Conservation (phyloP, 2,888 invertebrate genomes). For the Pardosa pseudoannulata region DNA sequence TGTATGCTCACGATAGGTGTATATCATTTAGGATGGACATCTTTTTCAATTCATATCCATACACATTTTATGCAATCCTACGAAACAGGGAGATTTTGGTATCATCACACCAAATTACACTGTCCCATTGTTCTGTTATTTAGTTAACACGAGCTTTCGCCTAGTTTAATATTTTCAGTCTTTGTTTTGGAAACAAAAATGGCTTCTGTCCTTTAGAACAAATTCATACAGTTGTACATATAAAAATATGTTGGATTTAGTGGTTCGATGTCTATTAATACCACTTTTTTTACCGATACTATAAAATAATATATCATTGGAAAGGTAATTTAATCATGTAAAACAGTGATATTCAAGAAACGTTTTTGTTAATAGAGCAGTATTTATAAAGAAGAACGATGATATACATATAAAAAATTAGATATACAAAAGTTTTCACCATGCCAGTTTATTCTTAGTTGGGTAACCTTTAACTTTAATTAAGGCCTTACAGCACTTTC, state of each 20-base stretch:
- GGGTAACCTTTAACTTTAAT: neutral
- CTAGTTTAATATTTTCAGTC: no score
- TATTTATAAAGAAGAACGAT: neutral
- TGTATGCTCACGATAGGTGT: conserved; percentile 30
- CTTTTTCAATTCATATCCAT: conserved; percentile 10
- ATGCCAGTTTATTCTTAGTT: neutral
- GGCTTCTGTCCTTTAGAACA: neutral
- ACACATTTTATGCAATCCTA: conserved; percentile 19
- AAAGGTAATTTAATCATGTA: no score
- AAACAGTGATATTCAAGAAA: neutral
- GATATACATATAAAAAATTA: neutral
- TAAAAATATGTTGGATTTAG: no score
- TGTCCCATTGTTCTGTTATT: no score
- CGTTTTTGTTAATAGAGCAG: neutral
- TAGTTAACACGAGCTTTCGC: no score
- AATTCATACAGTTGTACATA: no score
- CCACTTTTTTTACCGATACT: no score
- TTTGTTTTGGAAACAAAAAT: no score
- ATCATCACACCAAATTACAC: no score
- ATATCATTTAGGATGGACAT: conserved; percentile 9
- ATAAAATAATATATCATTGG: no score
- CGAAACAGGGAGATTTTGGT: no score
- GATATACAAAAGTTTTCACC: neutral
- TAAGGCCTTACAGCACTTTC: conserved; percentile 3
- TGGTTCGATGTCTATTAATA: no score